Evolutionary conservation across 1,140 invertebrate species (phyloP).

Genomic region (Xylocopa sonorina): DNA sequence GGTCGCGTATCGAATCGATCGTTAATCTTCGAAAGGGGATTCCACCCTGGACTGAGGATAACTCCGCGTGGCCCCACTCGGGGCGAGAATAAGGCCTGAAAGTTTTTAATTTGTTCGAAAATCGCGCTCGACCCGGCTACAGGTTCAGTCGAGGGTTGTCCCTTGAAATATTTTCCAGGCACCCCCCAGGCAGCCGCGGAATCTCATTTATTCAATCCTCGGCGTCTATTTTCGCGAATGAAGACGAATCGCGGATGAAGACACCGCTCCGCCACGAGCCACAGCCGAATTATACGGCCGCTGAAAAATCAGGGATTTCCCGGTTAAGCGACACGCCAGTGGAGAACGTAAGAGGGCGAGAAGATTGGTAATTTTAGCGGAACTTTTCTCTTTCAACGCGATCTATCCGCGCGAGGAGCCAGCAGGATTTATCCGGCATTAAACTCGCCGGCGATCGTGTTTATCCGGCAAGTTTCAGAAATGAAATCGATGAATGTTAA

Average conservation of each 20-base stretch:
- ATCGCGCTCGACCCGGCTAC: neutral
- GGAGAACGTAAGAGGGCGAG: neutral
- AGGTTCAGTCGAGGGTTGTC: slow-evolving; percentile 7
- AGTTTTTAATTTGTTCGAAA: slow-evolving; percentile 1
- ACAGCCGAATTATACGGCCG: slow-evolving; percentile 30
- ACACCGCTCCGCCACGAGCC: neutral
- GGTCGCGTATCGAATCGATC: slow-evolving; percentile 2
- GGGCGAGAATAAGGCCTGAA: neutral
- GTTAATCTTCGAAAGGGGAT: neutral
- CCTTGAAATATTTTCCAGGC: slow-evolving; percentile 8
- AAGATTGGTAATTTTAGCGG: neutral
- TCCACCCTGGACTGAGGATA: neutral
- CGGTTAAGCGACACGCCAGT: neutral
- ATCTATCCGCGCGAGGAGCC: neutral
- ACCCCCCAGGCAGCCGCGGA: neutral
- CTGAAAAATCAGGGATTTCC: slow-evolving; percentile 20
- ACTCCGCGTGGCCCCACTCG: neutral
- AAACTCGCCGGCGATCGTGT: neutral
- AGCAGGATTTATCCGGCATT: neutral
- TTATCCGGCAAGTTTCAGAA: neutral
- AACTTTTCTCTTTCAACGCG: neutral
- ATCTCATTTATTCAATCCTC: slow-evolving; percentile 19
- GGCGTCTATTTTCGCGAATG: neutral
- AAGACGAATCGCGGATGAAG: slow-evolving; percentile 16
- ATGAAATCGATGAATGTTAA: slow-evolving; percentile 15